phyloP scores from a whole-genome alignment of 2,797 vertebrate species.

The Gobio occitaniae region DNA sequence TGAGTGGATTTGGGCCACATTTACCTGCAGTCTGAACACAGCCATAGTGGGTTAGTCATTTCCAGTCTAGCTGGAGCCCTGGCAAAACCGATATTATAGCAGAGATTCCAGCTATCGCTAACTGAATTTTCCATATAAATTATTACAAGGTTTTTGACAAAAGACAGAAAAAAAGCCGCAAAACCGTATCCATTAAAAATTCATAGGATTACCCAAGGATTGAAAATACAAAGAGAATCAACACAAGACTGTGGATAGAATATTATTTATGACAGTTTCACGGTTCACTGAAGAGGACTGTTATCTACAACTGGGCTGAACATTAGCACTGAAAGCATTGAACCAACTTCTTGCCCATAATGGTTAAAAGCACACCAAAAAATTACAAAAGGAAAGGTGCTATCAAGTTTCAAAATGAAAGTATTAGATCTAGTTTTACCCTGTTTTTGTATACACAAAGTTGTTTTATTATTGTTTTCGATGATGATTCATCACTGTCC shows the following conservation, averaged over 20 bases:
- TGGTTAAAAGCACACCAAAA: background rate
- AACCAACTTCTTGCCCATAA: background rate
- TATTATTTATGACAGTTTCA: constrained; percentile 31
- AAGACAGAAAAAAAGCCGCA: background rate
- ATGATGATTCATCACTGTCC: background rate
- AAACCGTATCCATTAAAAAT: background rate
- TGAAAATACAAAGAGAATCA: constrained; percentile 19
- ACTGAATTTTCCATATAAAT: background rate
- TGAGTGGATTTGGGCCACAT: no score
- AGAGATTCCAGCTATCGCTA: background rate
- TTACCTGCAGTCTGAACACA: no score
- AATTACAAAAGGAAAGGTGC: background rate
- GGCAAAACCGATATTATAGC: background rate
- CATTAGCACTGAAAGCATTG: background rate
- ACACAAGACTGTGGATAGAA: background rate
- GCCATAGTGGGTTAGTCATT: background rate
- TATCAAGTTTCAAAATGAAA: background rate
- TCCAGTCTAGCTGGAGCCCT: background rate
- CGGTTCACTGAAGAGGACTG: background rate
- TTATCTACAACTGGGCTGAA: constrained; percentile 1
- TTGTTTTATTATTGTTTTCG: background rate
- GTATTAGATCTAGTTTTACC: background rate
- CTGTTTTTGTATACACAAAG: background rate
- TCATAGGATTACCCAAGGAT: background rate
- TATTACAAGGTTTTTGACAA: background rate